Evolutionary conservation across 2,113 vertebrate species (phyloP).

Genomic region (Panthera tigris): DNA sequence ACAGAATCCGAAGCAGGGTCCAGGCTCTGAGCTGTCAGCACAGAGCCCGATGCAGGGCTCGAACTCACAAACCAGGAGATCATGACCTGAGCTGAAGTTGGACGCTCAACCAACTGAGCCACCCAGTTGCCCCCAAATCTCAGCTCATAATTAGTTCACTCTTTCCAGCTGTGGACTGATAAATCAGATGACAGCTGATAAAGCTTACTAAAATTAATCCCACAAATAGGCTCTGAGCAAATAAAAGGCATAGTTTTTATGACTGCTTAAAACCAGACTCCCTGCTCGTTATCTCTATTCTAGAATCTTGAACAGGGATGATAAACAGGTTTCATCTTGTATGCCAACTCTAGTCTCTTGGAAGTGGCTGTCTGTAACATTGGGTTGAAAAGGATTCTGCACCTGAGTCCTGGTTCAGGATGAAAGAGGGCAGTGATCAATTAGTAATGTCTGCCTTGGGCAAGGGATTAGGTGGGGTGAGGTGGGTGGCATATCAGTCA

Average conservation of each 20-base stretch:
- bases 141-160: not conserved
- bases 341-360: not conserved
- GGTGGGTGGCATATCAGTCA: not conserved
- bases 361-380: not conserved
- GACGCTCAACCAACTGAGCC: too few species aligned
- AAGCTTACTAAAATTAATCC: not conserved
- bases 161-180: not conserved
- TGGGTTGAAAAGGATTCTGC: not conserved
- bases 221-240: not conserved
- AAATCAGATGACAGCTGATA: not conserved
- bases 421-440: not conserved
- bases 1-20: too few species aligned
- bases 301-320: not conserved
- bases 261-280: slow-evolving; percentile 25
- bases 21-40: too few species aligned
- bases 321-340: not conserved
- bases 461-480: not conserved
- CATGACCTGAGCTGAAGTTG: too few species aligned
- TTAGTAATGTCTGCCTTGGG: not conserved
- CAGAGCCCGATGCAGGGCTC: too few species aligned
- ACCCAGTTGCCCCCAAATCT: not conserved
- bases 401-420: not conserved
- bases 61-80: too few species aligned
- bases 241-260: slow-evolving; percentile 32
- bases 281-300: not conserved